Evolutionary conservation across 2,888 invertebrate species (phyloP).

Genomic region (Lepetodrilus schrolli): DNA sequence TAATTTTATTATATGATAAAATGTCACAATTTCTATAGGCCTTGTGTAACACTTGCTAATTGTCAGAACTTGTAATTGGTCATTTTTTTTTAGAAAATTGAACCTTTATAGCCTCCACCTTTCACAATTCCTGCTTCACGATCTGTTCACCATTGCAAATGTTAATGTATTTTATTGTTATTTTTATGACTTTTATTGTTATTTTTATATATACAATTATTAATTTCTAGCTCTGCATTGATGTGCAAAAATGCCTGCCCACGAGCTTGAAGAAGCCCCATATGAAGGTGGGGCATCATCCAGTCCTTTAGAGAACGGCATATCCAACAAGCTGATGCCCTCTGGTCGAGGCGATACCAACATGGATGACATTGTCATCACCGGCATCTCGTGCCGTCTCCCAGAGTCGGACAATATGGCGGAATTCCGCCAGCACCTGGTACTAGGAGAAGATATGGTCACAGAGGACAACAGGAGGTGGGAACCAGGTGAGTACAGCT

Average conservation of each 20-base stretch:
- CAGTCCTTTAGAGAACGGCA: neutral
- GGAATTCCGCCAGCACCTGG: conserved; percentile 93
- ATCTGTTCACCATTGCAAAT: too few relatives aligned
- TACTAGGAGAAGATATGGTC: conserved; percentile 92
- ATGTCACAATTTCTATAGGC: too few relatives aligned
- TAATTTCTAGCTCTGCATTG: neutral
- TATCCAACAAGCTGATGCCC: neutral
- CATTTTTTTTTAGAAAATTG: too few relatives aligned
- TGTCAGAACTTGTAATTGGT: too few relatives aligned
- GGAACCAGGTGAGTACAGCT: conserved; percentile 81
- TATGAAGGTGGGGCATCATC: neutral
- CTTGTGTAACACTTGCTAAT: too few relatives aligned
- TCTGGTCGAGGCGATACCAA: neutral
- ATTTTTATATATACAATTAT: neutral
- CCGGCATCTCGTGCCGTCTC: conserved; percentile 80
- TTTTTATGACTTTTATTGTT: neutral
- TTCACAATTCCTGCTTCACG: too few relatives aligned
- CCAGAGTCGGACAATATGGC: conserved; percentile 93
- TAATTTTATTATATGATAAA: too few relatives aligned
- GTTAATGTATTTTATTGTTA: too few relatives aligned
- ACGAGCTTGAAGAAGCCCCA: neutral
- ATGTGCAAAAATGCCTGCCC: conserved; percentile 23
- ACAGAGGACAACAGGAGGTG: conserved; percentile 93
- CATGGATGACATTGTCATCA: conserved; percentile 76
- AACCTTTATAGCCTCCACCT: too few relatives aligned